Conservation (phyloP, 2,797 vertebrate genomes). For the Lepilemur septentrionalis region DNA sequence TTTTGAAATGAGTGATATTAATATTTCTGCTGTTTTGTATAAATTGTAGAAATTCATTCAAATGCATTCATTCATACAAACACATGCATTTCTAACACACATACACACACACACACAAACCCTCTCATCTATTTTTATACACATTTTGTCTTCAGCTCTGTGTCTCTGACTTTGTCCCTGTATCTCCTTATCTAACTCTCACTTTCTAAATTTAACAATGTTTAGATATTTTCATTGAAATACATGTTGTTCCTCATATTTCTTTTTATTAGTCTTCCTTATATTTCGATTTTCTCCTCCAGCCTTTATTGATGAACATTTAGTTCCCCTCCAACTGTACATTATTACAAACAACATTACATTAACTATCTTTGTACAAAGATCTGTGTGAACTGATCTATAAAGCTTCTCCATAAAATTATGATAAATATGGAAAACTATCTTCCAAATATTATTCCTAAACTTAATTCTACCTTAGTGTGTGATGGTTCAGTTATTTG, state of each 20-base stretch:
- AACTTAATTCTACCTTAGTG: background rate
- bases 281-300: background rate
- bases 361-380: background rate
- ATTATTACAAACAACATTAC: background rate
- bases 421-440: background rate
- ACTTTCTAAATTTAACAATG: background rate
- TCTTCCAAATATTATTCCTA: background rate
- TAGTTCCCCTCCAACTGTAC: background rate
- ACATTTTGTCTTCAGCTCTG: background rate
- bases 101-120: background rate
- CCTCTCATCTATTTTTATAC: background rate
- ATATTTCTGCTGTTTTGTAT: background rate
- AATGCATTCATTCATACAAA: too few relatives aligned
- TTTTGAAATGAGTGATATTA: background rate
- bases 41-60: background rate
- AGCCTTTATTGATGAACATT: background rate
- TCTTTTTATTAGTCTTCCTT: background rate
- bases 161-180: background rate
- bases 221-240: background rate
- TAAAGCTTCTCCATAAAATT: background rate
- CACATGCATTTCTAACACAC: background rate
- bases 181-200: background rate
- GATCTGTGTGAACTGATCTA: background rate
- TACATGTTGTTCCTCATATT: background rate
- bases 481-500: background rate